Conservation (phyloP, 2,888 invertebrate species). For the Microplitis manilae region DNA sequence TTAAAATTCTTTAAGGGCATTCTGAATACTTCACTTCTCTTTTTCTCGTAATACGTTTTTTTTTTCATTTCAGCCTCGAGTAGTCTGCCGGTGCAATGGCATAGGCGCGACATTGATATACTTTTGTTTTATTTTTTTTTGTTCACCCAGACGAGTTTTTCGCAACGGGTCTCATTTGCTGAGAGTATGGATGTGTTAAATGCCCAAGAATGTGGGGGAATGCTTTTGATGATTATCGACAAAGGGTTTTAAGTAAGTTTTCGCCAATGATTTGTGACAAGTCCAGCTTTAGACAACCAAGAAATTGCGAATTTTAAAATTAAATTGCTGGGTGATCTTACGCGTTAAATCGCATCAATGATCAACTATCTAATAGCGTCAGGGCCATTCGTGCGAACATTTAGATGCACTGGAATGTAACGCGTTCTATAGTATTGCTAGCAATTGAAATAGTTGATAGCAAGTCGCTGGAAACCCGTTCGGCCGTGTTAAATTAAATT, state of each 20-base stretch:
- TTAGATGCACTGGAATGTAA: slow-evolving; percentile 14
- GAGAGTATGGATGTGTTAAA: too few relatives aligned
- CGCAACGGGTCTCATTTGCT: neutral
- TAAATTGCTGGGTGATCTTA: slow-evolving; percentile 8
- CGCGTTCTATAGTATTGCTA: neutral
- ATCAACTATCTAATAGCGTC: slow-evolving; percentile 2
- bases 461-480: slow-evolving; percentile 8
- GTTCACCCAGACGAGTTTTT: neutral
- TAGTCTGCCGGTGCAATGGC: neutral
- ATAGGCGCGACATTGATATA: slow-evolving; percentile 7
- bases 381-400: slow-evolving; percentile 11
- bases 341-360: slow-evolving; percentile 19
- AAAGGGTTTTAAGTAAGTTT: neutral
- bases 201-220: neutral
- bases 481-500: slow-evolving; percentile 3
- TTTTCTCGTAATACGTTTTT: slow-evolving; percentile 8
- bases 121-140: neutral
- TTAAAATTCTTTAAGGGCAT: slow-evolving; percentile 67
- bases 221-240: neutral
- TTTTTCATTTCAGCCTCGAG: slow-evolving; percentile 41
- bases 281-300: too few relatives aligned
- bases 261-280: neutral
- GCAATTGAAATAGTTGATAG: slow-evolving; percentile 18
- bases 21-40: slow-evolving; percentile 60
- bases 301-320: neutral